Base-by-base conservation (phyloP, 1,140 invertebrate genomes). In the Philotrypesis tridentata region DNA sequence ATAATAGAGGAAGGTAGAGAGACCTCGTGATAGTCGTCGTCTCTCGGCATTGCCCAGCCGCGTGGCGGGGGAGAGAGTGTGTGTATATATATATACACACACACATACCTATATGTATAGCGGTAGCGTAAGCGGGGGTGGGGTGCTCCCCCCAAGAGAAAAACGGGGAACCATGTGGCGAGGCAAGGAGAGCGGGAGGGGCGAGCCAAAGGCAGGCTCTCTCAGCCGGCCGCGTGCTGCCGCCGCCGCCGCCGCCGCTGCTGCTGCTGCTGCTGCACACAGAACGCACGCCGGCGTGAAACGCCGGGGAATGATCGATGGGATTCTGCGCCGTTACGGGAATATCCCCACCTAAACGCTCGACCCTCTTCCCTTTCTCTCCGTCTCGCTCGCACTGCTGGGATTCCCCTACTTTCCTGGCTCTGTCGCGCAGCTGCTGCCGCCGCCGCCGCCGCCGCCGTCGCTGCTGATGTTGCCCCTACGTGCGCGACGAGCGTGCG, bases 271-370 rank as follows among this genome's bases (percentile, higher is more conserved):
- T n/a, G n/a, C n/a, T n/a, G n/a, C n/a, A n/a, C n/a, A n/a, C 9
- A 37, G 33, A 37, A 37, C 33, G 9, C 89, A 90, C 87, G 86
- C 86, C 88, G 88, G 87, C 87, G 86, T 88, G 88, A 89, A 90
- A 89, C 87, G 87, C 88, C 88, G 86, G 82, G 85, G 87, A 90
- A 92, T 91, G 91, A 92, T 92, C 90, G 90, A 92, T 92, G 90
- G 89, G 91, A 91, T 91, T 91, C 90, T 91, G 90, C 91, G 91
- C 91, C 84, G 87, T 91, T 84, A 85, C 83, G 79, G 86, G 87
- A 14, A 31, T 89, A 88, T 80, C 83, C 83, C 83, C 80, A 84
- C 84, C 85, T 75, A 85, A 83, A 84, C 63, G 33, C 77, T 75
- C 75, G 21, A 63, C 63, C 72, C 60, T 55, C 74, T 67, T 76